A percentile compares a stretch with the other conserved stretches of the same genome.
These are phyloP conservation scores for Sminthurinus signatus DNA, from an alignment of 1,140 invertebrate genomes.

Conservation along the genomic window DNA sequence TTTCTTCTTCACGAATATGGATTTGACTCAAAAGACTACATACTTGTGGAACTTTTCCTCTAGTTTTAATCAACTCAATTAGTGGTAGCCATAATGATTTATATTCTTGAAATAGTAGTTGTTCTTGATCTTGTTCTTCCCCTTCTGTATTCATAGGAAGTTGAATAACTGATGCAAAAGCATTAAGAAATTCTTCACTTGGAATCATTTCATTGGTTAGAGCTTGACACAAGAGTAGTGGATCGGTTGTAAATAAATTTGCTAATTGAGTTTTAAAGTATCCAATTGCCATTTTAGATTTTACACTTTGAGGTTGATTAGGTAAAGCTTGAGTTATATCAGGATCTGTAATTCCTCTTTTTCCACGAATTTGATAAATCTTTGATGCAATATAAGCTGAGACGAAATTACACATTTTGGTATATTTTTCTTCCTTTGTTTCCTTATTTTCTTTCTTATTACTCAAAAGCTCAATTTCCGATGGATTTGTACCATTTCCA, in stretches of 20 bases:
- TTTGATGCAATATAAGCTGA: conserved; percentile 25
- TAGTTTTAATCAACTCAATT: conserved; percentile 20
- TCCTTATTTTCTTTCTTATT: background rate
- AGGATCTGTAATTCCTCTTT: conserved; percentile 17
- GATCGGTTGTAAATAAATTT: background rate
- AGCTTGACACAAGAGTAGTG: conserved; percentile 1
- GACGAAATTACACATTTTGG: background rate
- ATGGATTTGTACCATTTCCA: background rate
- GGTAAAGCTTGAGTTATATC: conserved; percentile 14
- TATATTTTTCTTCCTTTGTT: background rate
- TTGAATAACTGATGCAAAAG: conserved; percentile 17
- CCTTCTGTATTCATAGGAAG: background rate
- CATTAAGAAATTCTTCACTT: conserved; percentile 16
- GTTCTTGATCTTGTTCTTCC: background rate
- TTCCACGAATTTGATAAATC: conserved; percentile 26
- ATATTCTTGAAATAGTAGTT: conserved; percentile 1
- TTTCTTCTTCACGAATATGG: background rate
- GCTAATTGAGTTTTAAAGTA: conserved; percentile 9
- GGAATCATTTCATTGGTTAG: conserved; percentile 24
- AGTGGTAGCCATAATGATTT: conserved; percentile 16
- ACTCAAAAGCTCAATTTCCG: background rate
- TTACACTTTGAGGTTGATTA: background rate
- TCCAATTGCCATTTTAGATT: conserved; percentile 7
- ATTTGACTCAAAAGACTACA: conserved; percentile 13
- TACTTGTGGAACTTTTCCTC: conserved; percentile 13